A percentile compares a stretch with the other conserved stretches of the same genome.
Conservation (phyloP, 2,797 vertebrate species). For the Triplophysa bombifrons region DNA sequence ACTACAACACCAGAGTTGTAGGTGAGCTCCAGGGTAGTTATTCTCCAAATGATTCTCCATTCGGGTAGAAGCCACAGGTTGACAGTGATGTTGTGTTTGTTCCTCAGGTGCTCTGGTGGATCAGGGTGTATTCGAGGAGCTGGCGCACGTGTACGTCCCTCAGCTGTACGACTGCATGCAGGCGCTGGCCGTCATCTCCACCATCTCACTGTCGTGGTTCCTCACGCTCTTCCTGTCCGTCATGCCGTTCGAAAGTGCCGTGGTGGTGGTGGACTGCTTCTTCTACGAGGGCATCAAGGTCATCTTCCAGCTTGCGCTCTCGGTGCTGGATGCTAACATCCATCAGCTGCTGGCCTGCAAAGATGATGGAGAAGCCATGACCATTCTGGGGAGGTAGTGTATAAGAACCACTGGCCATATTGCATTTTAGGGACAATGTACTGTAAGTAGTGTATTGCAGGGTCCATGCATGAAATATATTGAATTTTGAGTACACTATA, state of each 20-base stretch:
- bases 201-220: conserved; percentile 98
- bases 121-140: conserved; percentile 96
- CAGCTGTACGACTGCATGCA: conserved; percentile 99
- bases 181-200: conserved; percentile 95
- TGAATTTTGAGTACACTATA: too few relatives aligned
- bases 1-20: conserved; percentile 97
- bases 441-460: background rate
- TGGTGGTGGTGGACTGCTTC: conserved; percentile 98
- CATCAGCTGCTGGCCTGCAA: conserved; percentile 92
- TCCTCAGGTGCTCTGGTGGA: conserved; percentile 90
- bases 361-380: conserved; percentile 99
- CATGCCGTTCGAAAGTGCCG: conserved; percentile 97
- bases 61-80: background rate
- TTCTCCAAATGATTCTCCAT: background rate
- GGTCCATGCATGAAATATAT: background rate
- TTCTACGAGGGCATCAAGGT: conserved; percentile 99
- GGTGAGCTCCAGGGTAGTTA: conserved; percentile 75
- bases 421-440: too few relatives aligned
- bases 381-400: conserved; percentile 91
- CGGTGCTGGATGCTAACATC: conserved; percentile 94
- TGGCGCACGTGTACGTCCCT: conserved; percentile 91
- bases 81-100: conserved; percentile 11
- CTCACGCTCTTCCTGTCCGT: conserved; percentile 97
- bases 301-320: conserved; percentile 95
- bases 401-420: conserved; percentile 28